Evolutionary conservation across 2,113 vertebrate species (phyloP).

Genomic region (Labeo rohita): DNA sequence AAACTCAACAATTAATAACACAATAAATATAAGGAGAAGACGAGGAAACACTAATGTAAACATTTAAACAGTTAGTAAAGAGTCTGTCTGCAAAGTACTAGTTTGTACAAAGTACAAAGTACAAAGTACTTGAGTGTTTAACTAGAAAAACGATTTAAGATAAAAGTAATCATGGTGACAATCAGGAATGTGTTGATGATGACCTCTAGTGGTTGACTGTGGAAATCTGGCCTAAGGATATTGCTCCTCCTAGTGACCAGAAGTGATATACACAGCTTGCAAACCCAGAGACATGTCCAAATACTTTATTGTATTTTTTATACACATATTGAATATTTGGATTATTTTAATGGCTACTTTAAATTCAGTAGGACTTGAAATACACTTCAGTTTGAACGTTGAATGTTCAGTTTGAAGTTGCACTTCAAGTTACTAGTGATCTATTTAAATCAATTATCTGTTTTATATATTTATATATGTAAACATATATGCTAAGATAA

Average conservation of each 20-base stretch:
- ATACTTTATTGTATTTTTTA: not conserved
- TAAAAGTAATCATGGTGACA: not conserved
- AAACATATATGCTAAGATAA: not conserved
- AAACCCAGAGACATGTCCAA: not conserved
- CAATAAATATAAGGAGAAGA: not conserved
- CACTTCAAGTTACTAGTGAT: not conserved
- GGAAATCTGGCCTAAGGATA: not conserved
- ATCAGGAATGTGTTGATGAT: not conserved
- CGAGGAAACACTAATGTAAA: not conserved
- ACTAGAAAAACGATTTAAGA: not conserved
- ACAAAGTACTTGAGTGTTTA: no score
- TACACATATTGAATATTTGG: not conserved
- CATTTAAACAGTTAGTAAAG: not conserved
- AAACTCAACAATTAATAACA: not conserved
- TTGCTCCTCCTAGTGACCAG: constrained; percentile 10
- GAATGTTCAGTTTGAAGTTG: no score
- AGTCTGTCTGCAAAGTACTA: not conserved
- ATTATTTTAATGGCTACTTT: not conserved
- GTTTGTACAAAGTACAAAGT: no score
- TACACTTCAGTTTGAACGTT: not conserved
- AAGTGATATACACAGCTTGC: not conserved
- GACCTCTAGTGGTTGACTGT: constrained; percentile 19
- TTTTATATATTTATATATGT: not conserved
- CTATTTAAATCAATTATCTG: not conserved
- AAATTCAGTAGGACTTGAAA: not conserved